Conservation (phyloP, 2,797 vertebrate species). For the Artibeus lituratus region DNA sequence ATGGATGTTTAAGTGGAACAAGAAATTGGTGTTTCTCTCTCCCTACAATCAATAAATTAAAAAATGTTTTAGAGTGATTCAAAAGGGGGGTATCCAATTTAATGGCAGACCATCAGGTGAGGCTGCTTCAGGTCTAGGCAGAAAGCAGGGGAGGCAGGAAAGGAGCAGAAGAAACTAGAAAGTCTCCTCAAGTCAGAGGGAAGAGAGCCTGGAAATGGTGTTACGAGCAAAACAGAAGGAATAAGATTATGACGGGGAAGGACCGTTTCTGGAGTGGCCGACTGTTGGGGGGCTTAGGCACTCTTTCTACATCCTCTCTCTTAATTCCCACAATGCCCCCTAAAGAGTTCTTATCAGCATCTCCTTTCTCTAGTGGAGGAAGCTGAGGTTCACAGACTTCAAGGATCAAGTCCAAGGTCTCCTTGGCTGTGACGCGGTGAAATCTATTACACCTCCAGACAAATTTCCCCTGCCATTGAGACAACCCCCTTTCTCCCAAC, state of each 20-base stretch:
- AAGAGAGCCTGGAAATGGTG: not conserved
- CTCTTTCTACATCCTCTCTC: not conserved
- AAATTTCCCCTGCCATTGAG: too few species aligned
- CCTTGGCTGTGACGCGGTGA: not conserved
- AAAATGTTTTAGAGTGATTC: not conserved
- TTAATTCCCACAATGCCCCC: not conserved
- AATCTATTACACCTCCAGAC: not conserved
- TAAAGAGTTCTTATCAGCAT: not conserved
- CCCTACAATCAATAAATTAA: not conserved
- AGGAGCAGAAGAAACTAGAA: not conserved
- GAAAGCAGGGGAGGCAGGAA: not conserved
- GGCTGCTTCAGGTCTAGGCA: not conserved
- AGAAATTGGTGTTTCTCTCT: not conserved
- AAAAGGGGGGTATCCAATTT: not conserved
- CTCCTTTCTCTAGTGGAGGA: not conserved
- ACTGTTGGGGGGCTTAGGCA: not conserved
- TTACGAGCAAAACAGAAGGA: conserved; percentile 8
- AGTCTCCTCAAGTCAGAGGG: not conserved
- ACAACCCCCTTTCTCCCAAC: not conserved
- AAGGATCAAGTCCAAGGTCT: not conserved
- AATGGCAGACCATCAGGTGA: not conserved
- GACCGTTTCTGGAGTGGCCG: not conserved
- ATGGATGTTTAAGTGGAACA: not conserved
- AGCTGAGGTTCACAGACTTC: not conserved
- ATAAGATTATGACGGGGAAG: conserved; percentile 17